Percentiles rank a stretch among this genome's conserved stretches.
phyloP scores from a whole-genome alignment of 2,797 vertebrate genomes.

The Protonibea diacanthus region DNA sequence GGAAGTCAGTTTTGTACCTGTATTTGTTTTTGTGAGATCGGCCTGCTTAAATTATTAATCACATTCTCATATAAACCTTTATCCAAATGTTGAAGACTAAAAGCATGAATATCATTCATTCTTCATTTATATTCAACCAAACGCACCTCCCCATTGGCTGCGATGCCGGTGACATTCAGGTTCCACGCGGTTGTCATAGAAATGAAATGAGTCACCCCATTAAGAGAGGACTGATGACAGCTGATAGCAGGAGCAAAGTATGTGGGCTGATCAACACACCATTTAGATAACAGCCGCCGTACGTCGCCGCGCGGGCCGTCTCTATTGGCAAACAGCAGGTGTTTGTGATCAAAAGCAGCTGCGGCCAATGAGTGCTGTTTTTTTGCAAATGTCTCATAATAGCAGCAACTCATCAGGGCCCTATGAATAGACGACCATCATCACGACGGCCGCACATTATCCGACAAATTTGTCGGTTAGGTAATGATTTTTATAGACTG shows the following conservation, averaged over 20 bases:
- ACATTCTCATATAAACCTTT: background rate
- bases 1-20: background rate
- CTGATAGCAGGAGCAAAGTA: conserved; percentile 52
- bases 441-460: background rate
- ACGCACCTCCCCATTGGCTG: conserved; percentile 24
- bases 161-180: conserved; percentile 31
- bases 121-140: background rate
- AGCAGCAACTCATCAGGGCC: background rate
- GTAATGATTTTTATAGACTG: background rate
- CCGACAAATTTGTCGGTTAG: background rate
- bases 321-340: conserved; percentile 34
- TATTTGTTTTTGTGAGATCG: too few relatives aligned
- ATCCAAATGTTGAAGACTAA: background rate
- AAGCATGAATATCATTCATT: background rate
- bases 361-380: conserved; percentile 17
- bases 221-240: conserved; percentile 45
- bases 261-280: conserved; percentile 56
- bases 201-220: conserved; percentile 74
- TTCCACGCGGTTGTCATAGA: conserved; percentile 75
- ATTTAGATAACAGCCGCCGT: conserved; percentile 36
- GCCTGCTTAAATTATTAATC: background rate
- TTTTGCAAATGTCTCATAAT: conserved; percentile 29
- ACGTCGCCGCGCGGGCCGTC: conserved; percentile 20
- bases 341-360: conserved; percentile 24
- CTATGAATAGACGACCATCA: background rate